phyloP scores from a whole-genome alignment of 2,888 invertebrate species.

The Lysandra bellargus region DNA sequence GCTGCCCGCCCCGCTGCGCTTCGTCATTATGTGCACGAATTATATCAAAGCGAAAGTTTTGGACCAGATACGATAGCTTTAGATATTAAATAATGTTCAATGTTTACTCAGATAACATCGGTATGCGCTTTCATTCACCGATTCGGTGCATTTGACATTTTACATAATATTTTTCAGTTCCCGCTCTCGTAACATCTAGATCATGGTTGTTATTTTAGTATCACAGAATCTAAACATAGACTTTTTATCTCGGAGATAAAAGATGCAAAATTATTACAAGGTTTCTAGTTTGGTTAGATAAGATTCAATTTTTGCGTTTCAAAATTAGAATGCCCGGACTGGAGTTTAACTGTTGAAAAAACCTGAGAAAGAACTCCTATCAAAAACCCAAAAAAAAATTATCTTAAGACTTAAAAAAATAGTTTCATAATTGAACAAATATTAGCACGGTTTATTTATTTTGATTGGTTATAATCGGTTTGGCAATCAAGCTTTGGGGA shows the following conservation, averaged over 20 bases:
- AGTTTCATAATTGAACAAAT: neutral
- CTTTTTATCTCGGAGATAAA: conserved; percentile 2
- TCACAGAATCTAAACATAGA: conserved; percentile 12
- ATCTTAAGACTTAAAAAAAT: neutral
- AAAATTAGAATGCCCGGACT: neutral
- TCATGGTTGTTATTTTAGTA: neutral
- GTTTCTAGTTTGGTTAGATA: neutral
- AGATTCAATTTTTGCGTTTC: neutral
- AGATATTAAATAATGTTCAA: conserved; percentile 27
- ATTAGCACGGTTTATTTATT: neutral
- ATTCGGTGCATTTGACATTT: neutral
- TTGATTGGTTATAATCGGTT: conserved; percentile 11
- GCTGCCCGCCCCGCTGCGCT: neutral
- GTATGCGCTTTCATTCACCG: conserved; percentile 8
- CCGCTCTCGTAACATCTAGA: conserved; percentile 13
- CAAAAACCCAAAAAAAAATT: neutral
- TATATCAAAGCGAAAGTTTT: conserved; percentile 14
- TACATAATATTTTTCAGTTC: neutral
- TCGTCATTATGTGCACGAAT: neutral
- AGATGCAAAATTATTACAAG: conserved; percentile 13
- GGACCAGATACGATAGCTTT: conserved; percentile 17
- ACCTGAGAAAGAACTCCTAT: too few species aligned
- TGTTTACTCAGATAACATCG: conserved; percentile 25
- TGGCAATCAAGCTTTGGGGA: conserved; percentile 16
- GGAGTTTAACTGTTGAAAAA: too few species aligned